phyloP scores from a whole-genome alignment of 1,140 invertebrate species.

The Leptinotarsa defecta region DNA sequence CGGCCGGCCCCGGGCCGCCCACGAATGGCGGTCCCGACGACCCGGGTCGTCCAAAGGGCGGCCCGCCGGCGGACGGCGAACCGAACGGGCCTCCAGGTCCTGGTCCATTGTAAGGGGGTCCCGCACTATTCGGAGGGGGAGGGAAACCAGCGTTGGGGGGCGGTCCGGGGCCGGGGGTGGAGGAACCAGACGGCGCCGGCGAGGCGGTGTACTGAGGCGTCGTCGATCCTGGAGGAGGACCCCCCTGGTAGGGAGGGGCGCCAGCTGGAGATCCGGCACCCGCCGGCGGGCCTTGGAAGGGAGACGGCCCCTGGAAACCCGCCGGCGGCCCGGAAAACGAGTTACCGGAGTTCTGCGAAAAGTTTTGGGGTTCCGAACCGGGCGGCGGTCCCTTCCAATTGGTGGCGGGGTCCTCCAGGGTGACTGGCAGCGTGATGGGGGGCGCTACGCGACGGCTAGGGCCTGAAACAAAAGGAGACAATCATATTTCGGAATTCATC shows the following conservation, averaged over 20 bases:
- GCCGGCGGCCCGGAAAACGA: constrained; percentile 63
- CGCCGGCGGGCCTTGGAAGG: constrained; percentile 66
- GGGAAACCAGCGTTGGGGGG: constrained; percentile 66
- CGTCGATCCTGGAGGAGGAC: constrained; percentile 70
- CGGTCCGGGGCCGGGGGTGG: constrained; percentile 70
- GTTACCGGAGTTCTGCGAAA: constrained; percentile 60
- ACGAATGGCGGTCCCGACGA: constrained; percentile 73
- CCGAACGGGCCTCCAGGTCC: constrained; percentile 64
- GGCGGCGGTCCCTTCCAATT: constrained; percentile 71
- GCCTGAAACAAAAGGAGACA: constrained; percentile 55
- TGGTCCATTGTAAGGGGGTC: constrained; percentile 69
- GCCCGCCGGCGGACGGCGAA: constrained; percentile 67
- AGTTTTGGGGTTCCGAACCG: constrained; percentile 66
- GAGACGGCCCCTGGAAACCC: constrained; percentile 65
- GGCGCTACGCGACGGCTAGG: constrained; percentile 69
- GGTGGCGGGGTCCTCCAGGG: constrained; percentile 70
- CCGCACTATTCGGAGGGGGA: constrained; percentile 65
- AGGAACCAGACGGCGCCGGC: constrained; percentile 75
- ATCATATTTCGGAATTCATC: not conserved
- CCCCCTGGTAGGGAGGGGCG: constrained; percentile 67
- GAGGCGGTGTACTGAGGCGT: constrained; percentile 77
- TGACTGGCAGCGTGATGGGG: constrained; percentile 68
- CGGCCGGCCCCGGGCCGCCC: constrained; percentile 60
- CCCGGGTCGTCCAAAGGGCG: constrained; percentile 68
- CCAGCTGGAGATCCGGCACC: constrained; percentile 67